These are phyloP conservation scores for Plebejus melissa DNA, from an alignment of 2,888 invertebrate species.

Conservation along the genomic window DNA sequence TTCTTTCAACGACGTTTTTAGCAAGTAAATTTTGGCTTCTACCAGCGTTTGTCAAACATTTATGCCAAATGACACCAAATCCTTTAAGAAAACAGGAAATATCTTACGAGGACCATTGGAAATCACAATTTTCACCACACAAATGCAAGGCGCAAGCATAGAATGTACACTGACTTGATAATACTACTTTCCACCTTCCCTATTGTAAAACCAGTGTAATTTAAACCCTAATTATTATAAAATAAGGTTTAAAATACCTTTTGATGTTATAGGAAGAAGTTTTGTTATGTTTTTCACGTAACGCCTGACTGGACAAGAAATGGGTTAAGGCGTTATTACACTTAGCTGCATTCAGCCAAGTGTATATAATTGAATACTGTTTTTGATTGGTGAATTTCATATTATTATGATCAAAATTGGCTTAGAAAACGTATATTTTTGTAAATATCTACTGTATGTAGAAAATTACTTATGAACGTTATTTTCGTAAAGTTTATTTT, in stretches of 20 bases:
- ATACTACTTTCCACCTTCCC: constrained; percentile 16
- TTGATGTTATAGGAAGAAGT: background rate
- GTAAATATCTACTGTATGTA: too few species aligned
- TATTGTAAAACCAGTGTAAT: background rate
- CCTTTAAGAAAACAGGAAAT: background rate
- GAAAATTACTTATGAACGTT: too few species aligned
- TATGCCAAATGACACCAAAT: too few species aligned
- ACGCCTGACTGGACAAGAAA: constrained; percentile 11
- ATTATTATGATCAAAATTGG: background rate
- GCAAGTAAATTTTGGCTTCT: too few species aligned
- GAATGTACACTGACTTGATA: background rate
- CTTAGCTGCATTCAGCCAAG: background rate
- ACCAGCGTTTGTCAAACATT: too few species aligned
- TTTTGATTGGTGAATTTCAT: background rate
- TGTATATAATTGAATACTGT: background rate
- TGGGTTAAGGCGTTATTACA: background rate
- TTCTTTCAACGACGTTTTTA: too few species aligned
- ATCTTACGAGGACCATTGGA: constrained; percentile 43
- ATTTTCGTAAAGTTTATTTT: too few species aligned
- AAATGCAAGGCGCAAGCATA: constrained; percentile 7
- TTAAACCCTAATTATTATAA: background rate
- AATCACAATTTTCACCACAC: background rate
- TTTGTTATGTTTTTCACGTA: constrained; percentile 28
- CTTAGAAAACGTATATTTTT: background rate
- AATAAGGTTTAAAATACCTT: background rate